These are phyloP conservation scores for Lacanobia wlatinum DNA, from an alignment of 2,888 invertebrate genomes.

Conservation along the genomic window DNA sequence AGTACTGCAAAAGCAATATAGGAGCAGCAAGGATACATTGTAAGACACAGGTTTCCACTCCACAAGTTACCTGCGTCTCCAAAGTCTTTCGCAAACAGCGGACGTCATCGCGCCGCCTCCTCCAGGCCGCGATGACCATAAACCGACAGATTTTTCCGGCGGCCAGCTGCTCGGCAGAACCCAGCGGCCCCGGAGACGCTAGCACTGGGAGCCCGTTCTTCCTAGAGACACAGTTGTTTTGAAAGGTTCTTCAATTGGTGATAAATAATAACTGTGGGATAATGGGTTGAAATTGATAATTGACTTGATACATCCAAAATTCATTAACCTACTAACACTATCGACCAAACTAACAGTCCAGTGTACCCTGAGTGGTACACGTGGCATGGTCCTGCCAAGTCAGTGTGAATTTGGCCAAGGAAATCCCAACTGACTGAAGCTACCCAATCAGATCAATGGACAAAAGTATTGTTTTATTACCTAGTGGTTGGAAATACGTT, in stretches of 20 bases:
- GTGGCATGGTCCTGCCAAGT: too few species aligned
- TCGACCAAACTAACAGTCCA: too few species aligned
- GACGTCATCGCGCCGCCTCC: conserved; percentile 87
- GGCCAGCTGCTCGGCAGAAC: conserved; percentile 78
- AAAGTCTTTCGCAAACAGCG: conserved; percentile 85
- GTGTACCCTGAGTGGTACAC: too few species aligned
- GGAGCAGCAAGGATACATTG: too few species aligned
- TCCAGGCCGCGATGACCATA: conserved; percentile 89
- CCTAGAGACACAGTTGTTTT: conserved; percentile 23
- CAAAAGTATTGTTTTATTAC: not conserved
- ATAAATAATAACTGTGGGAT: not conserved
- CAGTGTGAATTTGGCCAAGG: not conserved
- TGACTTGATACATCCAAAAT: not conserved
- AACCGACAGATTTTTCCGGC: conserved; percentile 85
- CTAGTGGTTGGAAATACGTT: too few species aligned
- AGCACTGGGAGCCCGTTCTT: conserved; percentile 62
- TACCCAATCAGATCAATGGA: not conserved
- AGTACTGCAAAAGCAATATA: too few species aligned
- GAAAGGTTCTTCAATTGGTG: too few species aligned
- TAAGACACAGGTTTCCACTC: too few species aligned
- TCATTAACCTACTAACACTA: not conserved
- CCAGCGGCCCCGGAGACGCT: conserved; percentile 69
- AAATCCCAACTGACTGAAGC: not conserved
- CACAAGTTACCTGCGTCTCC: conserved; percentile 79
- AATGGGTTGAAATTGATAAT: not conserved